phyloP scores from a whole-genome alignment of 2,797 vertebrate species.

The Peromyscus eremicus region DNA sequence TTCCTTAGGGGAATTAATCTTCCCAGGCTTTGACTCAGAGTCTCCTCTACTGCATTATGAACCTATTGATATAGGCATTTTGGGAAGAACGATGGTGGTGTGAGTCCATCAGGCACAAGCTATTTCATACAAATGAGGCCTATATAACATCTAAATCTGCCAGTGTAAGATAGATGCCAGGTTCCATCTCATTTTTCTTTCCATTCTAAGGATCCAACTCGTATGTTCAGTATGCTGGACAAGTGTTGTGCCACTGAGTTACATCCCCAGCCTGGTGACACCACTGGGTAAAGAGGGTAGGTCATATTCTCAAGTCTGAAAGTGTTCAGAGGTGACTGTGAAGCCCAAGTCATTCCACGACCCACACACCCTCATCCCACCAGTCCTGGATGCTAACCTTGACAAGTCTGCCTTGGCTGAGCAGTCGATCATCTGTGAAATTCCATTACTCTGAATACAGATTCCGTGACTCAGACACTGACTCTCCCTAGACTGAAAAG shows the following conservation, averaged over 20 bases:
- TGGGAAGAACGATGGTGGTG: background rate
- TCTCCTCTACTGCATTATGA: background rate
- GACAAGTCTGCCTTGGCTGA: background rate
- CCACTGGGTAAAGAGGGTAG: background rate
- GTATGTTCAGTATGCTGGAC: background rate
- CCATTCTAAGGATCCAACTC: too few species aligned
- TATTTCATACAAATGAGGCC: background rate
- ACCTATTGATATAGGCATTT: background rate
- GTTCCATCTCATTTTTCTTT: background rate
- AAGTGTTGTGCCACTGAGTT: background rate
- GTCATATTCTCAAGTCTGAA: background rate
- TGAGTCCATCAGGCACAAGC: background rate
- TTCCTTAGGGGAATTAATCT: background rate
- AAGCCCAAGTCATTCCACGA: background rate
- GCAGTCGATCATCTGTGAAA: constrained; percentile 48
- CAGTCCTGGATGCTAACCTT: background rate
- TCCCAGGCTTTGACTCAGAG: background rate
- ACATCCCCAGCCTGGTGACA: background rate
- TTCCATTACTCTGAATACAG: constrained; percentile 28
- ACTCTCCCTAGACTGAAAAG: background rate
- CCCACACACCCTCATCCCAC: background rate
- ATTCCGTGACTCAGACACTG: background rate
- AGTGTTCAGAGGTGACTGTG: background rate
- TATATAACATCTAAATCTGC: background rate
- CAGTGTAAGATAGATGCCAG: background rate